Evolutionary conservation across 1,140 invertebrate genomes (phyloP), one percentile per base, ranked within the genome.

Genomic region (Diuraphis noxia): DNA sequence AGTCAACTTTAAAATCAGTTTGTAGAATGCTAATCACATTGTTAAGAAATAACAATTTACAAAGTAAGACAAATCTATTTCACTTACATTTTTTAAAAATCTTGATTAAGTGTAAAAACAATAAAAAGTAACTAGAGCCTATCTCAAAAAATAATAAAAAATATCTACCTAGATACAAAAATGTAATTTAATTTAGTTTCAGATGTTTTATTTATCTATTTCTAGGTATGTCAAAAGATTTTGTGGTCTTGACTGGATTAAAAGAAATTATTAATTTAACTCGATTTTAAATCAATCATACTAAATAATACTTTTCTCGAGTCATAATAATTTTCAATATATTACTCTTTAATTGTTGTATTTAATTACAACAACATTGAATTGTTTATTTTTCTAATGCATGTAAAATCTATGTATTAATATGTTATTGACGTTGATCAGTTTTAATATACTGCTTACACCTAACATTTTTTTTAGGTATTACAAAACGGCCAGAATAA

Each of bases 401-500:
- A 79, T 41, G 30, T 82, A 86, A 49, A 8, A 52, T 25, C 17
- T 36, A 49, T 49, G 13, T 86, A 23, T 36, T 23, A 9, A 86
- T 25, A 86, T 52, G 46, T 21, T 49, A 21, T 23, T 49, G 19
- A 49, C 43, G 2, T 34, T 49, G 10, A 86, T n/a, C 84, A 52
- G 34, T 52, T 46, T 52, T 86, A 86, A 46, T 85, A n/a, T 85
- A 85, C n/a, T 85, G 82, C 82, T 85, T 85, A 46, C 41, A 25
- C 25, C 85, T 56, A 87, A 88, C 36, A 63, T 88, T 88, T 77
- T 72, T 89, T 89, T 63, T 81, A 91, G 89, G 77, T 91, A 91
- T 46, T 82, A 46, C 89, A 91, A 91, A 91, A 91, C 72, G 89
- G 88, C 34, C 72, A 91, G 43, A 49, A n/a, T 79, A 91, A 88